Conservation (phyloP, 1,140 invertebrate genomes). For the Calephelis nemesis region DNA sequence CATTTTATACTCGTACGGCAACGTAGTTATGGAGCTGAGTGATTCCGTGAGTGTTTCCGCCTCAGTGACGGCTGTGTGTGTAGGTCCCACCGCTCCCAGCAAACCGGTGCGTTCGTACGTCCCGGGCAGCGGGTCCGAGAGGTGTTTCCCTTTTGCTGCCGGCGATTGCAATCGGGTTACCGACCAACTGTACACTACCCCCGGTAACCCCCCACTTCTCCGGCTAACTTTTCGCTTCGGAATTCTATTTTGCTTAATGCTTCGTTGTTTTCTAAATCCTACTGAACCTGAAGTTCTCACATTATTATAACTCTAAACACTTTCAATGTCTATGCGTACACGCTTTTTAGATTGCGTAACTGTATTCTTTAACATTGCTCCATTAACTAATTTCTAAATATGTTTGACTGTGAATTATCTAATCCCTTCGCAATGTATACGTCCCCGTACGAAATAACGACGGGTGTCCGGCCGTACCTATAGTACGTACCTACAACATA, state of each 20-base stretch:
- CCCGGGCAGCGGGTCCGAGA: conserved; percentile 73
- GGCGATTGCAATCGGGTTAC: conserved; percentile 68
- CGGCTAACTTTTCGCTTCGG: conserved; percentile 50
- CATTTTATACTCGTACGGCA: too few relatives aligned
- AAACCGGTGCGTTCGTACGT: conserved; percentile 83
- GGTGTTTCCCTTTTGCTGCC: conserved; percentile 81
- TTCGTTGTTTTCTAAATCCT: conserved; percentile 31
- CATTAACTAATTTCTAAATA: background rate
- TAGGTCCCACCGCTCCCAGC: conserved; percentile 80
- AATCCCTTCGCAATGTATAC: background rate
- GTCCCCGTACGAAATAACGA: background rate
- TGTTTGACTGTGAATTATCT: background rate
- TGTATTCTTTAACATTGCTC: background rate
- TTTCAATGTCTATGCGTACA: conserved; percentile 3
- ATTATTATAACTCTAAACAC: background rate
- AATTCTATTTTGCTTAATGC: conserved; percentile 59
- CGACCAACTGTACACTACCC: conserved; percentile 81
- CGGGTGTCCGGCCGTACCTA: too few relatives aligned
- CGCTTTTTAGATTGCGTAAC: background rate
- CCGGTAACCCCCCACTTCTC: conserved; percentile 71
- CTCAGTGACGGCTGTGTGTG: conserved; percentile 44
- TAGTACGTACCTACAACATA: too few relatives aligned
- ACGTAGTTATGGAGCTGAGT: background rate
- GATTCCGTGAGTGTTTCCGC: background rate
- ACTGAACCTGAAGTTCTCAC: background rate